Evolutionary conservation across 2,888 invertebrate species (phyloP).

Genomic region (Bugula neritina): DNA sequence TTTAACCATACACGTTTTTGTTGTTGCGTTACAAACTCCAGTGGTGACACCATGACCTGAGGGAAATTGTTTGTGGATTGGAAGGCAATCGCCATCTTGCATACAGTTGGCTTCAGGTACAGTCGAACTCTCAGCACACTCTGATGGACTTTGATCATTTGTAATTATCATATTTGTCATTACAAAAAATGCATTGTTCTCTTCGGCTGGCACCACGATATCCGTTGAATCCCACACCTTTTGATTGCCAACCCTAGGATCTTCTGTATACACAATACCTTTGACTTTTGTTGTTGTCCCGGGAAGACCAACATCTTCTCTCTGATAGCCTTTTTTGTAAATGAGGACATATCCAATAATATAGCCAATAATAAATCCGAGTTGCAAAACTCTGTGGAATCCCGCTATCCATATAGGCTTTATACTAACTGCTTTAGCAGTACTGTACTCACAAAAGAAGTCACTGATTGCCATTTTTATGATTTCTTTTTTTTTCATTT

Average conservation of each 20-base stretch:
- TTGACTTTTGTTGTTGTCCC: constrained; percentile 57
- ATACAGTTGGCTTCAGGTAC: constrained; percentile 11
- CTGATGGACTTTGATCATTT: constrained; percentile 49
- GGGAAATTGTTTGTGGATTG: constrained; percentile 5
- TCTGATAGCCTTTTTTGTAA: constrained; percentile 57
- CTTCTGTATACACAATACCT: constrained; percentile 51
- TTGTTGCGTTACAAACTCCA: constrained; percentile 49
- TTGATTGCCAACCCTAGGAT: constrained; percentile 33
- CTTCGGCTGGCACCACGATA: constrained; percentile 56
- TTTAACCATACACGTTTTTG: constrained; percentile 36
- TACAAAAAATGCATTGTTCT: constrained; percentile 57
- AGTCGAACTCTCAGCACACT: constrained; percentile 43
- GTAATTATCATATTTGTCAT: constrained; percentile 56
- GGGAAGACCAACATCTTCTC: constrained; percentile 51
- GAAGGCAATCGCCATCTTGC: constrained; percentile 26
- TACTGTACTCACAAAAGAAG: constrained; percentile 56
- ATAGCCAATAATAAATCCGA: constrained; percentile 52
- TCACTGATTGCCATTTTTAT: too few relatives aligned
- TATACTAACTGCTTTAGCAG: constrained; percentile 56
- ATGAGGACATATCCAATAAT: constrained; percentile 55
- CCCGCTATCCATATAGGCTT: constrained; percentile 54
- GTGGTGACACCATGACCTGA: constrained; percentile 47
- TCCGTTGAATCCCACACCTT: constrained; percentile 56
- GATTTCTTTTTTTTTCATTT: too few relatives aligned
- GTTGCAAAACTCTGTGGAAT: constrained; percentile 53